Percentiles rank a stretch among this genome's conserved stretches.
Evolutionary conservation across 92 coral and sea anemone genomes (phyloP).

Genomic region (Diadumene lineata): DNA sequence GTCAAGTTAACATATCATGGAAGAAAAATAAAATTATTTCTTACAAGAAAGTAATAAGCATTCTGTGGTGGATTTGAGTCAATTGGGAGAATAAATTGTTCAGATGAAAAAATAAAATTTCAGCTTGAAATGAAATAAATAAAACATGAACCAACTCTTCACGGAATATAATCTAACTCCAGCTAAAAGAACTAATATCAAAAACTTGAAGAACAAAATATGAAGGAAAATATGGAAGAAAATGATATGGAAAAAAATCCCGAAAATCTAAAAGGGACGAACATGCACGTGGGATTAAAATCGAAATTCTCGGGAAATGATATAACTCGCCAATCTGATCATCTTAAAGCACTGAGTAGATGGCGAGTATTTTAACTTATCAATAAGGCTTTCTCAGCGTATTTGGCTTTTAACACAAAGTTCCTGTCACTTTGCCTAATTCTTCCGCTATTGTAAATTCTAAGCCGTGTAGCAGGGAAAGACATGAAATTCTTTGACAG

Average conservation of each 20-base stretch:
- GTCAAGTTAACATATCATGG: too few relatives aligned
- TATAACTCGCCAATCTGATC: too few relatives aligned
- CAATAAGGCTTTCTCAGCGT: neutral
- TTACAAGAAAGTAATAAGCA: too few relatives aligned
- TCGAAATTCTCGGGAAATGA: neutral
- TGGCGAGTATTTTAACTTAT: neutral
- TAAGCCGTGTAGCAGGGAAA: neutral
- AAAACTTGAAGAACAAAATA: neutral
- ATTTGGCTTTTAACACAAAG: neutral
- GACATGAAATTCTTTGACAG: neutral
- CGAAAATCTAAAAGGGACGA: too few relatives aligned
- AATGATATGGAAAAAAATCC: neutral
- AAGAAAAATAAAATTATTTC: too few relatives aligned
- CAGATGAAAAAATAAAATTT: neutral
- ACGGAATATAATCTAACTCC: too few relatives aligned
- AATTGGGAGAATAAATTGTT: too few relatives aligned
- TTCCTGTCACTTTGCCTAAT: neutral
- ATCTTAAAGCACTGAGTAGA: neutral
- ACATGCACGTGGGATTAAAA: too few relatives aligned
- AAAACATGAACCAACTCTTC: too few relatives aligned
- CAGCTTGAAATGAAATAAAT: neutral
- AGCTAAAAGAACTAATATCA: too few relatives aligned
- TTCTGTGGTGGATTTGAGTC: too few relatives aligned
- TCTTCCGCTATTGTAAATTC: neutral
- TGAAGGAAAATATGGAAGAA: neutral